A percentile compares a stretch with the other conserved stretches of the same genome.
phyloP scores from a whole-genome alignment of 2,113 vertebrate genomes.

The Hippopotamus amphibius region DNA sequence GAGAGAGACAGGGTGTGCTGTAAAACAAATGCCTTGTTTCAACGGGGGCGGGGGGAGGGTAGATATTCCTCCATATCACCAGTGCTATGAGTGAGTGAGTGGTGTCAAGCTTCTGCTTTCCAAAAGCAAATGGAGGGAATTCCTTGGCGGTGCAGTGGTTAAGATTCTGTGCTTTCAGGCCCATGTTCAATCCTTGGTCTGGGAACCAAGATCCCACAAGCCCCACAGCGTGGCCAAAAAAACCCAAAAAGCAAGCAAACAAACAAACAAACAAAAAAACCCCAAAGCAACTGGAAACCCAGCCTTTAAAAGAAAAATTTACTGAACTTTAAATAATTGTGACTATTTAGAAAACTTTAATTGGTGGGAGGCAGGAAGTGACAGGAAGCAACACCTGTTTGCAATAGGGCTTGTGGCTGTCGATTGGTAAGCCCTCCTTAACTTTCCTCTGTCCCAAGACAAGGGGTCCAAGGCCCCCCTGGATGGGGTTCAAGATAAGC shows the following conservation, averaged over 20 bases:
- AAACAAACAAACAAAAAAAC: background rate
- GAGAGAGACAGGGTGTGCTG: background rate
- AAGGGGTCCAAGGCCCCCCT: background rate
- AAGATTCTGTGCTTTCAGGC: background rate
- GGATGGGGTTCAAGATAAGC: background rate
- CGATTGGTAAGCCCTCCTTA: background rate
- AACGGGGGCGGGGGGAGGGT: background rate
- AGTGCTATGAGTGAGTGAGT: background rate
- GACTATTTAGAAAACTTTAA: conserved; percentile 20
- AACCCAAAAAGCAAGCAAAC: background rate
- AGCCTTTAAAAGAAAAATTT: background rate
- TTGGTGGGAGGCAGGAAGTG: background rate
- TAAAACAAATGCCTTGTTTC: conserved; percentile 1
- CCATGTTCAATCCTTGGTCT: background rate
- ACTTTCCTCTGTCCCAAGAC: background rate
- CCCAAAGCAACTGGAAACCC: background rate
- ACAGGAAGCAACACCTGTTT: background rate
- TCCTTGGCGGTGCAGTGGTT: background rate
- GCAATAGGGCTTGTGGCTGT: background rate
- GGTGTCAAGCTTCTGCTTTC: background rate
- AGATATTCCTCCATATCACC: background rate
- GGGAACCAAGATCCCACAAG: background rate
- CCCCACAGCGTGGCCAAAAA: background rate
- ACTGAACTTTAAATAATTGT: background rate
- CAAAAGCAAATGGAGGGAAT: background rate